Evolutionary conservation across 2,113 vertebrate species (phyloP), one percentile per base, ranked within the genome.

Genomic region (Eptesicus fuscus): DNA sequence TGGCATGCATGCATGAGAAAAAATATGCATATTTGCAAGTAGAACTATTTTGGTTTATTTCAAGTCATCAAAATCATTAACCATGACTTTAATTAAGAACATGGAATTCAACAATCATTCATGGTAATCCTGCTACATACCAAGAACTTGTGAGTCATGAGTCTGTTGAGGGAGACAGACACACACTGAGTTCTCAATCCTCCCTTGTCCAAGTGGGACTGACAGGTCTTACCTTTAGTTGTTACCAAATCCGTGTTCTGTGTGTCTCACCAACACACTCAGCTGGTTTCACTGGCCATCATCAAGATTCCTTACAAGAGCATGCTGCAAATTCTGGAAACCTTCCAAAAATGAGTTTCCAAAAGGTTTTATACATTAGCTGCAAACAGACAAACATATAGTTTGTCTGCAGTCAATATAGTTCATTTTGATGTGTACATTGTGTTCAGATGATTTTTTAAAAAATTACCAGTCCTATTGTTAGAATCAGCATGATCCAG

Each of bases 41-140:
- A 47, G 40, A 94, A 87, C 2, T 14, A 91, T 80, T 67, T 79
- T 7, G 12, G 51, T 28, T 91, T 59, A 85, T 63, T 93, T 91
- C 65, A 80, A 35, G 53, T 84, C 25, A 73, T 30, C 79, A 83
- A 28, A 16, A 71, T 13, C 25, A 74, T 80, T 94, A 74, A 51
- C n/a, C 3, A 4, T 67, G 93, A 87, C 65, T 53, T 92, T 67
- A 91, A 94, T 94, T 82, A 88, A 93, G 56, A 88, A 40, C 5
- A 67, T 7, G 30, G 53, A 90, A 73, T 77, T 96, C 40, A 83
- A 9, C 14, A 87, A 16, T 85, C 42, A 56, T 67, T 85, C 49
- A 23, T 79, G 22, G 11, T 40, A 56, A 83, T 11, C 5, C 40
- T 70, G 9, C n/a, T 67, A 8, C 69, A 35, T 59, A 76, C 3